These are phyloP conservation scores for Cololabis saira DNA, from an alignment of 2,113 vertebrate species.

Conservation along the genomic window DNA sequence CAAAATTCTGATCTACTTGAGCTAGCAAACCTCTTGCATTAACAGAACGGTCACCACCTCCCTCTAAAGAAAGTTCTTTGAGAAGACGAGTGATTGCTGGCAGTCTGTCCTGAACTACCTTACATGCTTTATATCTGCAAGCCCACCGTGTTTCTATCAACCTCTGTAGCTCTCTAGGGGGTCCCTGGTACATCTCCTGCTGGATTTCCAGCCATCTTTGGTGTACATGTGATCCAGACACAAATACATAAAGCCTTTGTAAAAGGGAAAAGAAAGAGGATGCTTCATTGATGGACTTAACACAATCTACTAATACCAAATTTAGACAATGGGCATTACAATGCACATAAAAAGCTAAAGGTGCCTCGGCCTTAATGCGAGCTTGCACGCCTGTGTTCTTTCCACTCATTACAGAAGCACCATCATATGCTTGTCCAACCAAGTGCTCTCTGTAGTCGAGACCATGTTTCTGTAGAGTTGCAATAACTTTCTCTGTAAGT, in stretches of 20 bases:
- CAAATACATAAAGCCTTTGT: neutral
- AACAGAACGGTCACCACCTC: too few species aligned
- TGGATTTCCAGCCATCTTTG: too few species aligned
- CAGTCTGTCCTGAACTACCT: too few species aligned
- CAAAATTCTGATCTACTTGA: neutral
- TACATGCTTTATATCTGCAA: too few species aligned
- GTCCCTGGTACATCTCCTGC: too few species aligned
- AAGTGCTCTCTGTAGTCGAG: neutral
- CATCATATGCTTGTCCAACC: constrained; percentile 1
- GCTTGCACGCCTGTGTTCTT: neutral
- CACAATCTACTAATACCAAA: neutral
- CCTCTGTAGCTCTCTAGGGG: too few species aligned
- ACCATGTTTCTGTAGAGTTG: too few species aligned
- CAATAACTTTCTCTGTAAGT: too few species aligned
- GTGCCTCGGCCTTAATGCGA: neutral
- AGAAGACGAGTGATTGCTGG: too few species aligned
- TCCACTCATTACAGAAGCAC: neutral
- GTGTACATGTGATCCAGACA: neutral
- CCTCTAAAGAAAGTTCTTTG: too few species aligned
- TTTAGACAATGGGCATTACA: neutral
- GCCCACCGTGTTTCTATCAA: too few species aligned
- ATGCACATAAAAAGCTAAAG: neutral
- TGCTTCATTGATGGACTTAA: neutral
- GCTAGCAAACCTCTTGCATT: too few species aligned
- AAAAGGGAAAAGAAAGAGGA: neutral